These are phyloP conservation scores for Psammodynastes pulverulentus DNA, from an alignment of 2,113 vertebrate species.

Conservation along the genomic window DNA sequence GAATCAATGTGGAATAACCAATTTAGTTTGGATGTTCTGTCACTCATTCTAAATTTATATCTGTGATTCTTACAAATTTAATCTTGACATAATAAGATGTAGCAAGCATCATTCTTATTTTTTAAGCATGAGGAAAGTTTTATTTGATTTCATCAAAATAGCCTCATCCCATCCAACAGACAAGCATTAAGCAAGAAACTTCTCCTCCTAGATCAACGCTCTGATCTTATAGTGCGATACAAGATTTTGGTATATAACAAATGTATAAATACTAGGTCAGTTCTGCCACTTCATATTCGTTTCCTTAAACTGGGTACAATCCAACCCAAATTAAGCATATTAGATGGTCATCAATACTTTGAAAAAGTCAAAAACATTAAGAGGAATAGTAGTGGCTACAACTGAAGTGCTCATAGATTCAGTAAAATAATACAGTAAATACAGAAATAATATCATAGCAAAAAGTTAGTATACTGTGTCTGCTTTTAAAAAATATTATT, in stretches of 20 bases:
- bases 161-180: not conserved
- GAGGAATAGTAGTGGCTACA: not conserved
- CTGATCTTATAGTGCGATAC: slow-evolving; percentile 22
- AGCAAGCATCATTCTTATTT: not conserved
- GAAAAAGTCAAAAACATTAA: not conserved
- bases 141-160: not conserved
- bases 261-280: not conserved
- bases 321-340: not conserved
- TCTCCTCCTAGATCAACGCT: not conserved
- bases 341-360: slow-evolving; percentile 10
- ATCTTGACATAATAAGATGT: slow-evolving; percentile 26
- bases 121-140: slow-evolving; percentile 13
- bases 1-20: slow-evolving; percentile 20
- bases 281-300: not conserved
- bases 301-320: slow-evolving; percentile 1
- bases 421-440: not conserved
- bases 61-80: slow-evolving; percentile 26
- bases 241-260: not conserved
- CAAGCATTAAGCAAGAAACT: slow-evolving; percentile 10
- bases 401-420: not conserved
- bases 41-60: slow-evolving; percentile 24
- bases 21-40: slow-evolving; percentile 43
- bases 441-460: not conserved
- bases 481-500: not conserved
- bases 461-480: not conserved